Evolutionary conservation across 2,113 vertebrate species (phyloP).

Genomic region (Actenoides hombroni): DNA sequence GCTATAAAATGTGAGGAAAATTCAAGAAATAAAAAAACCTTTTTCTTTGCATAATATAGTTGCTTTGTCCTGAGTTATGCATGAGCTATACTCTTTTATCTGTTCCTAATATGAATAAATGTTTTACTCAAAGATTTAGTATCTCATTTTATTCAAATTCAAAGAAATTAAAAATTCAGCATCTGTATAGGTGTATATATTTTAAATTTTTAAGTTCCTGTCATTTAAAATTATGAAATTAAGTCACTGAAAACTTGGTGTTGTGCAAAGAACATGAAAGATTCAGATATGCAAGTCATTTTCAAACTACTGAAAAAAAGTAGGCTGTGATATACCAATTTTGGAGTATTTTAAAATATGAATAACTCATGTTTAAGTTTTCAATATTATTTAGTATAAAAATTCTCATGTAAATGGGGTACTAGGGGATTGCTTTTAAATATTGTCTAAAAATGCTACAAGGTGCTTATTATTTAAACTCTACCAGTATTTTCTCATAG

Average conservation of each 20-base stretch:
- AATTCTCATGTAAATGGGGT: background rate
- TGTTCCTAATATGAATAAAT: slow-evolving; percentile 24
- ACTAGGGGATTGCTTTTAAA: background rate
- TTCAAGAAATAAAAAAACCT: background rate
- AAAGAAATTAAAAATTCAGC: slow-evolving; percentile 6
- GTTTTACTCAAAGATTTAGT: slow-evolving; percentile 13
- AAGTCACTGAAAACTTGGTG: background rate
- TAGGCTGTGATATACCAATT: background rate
- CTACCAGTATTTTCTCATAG: background rate
- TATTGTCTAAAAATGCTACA: background rate
- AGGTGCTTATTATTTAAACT: background rate
- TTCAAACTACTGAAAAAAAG: background rate
- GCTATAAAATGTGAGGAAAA: slow-evolving; percentile 3
- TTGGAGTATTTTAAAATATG: background rate
- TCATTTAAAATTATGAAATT: slow-evolving; percentile 15
- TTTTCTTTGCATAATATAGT: background rate
- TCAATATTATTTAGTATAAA: background rate
- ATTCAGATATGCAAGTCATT: background rate
- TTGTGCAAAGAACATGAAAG: background rate
- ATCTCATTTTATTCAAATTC: background rate
- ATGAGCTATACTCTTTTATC: slow-evolving; percentile 8
- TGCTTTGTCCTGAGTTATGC: slow-evolving; percentile 13
- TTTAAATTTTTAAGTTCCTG: background rate
- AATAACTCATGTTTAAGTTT: background rate
- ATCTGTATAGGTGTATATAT: background rate